Conservation (phyloP, 1,140 invertebrate genomes). For the Xylocopa sonorina region DNA sequence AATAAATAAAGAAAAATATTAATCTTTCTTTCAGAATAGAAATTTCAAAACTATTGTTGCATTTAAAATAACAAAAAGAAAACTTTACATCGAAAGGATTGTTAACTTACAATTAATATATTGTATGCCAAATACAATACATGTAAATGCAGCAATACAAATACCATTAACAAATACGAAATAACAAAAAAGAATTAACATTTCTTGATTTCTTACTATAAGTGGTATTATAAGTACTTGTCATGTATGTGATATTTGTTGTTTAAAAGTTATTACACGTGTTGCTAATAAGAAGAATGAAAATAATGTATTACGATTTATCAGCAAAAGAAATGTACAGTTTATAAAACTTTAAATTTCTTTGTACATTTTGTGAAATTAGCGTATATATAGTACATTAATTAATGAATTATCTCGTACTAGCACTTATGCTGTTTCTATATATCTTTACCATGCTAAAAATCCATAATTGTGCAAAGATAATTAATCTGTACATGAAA, state of each 20-base stretch:
- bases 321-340: neutral
- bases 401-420: neutral
- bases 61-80: too few relatives aligned
- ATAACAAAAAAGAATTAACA: neutral
- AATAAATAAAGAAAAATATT: neutral
- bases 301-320: constrained; percentile 3
- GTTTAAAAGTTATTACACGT: neutral
- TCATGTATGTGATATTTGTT: neutral
- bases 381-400: neutral
- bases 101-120: neutral
- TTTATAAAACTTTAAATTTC: neutral
- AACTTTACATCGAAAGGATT: neutral
- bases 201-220: neutral
- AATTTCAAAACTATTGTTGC: too few relatives aligned
- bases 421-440: neutral
- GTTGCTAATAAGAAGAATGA: neutral
- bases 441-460: neutral
- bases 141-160: neutral
- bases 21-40: neutral
- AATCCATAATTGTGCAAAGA: constrained; percentile 6
- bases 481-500: constrained; percentile 10
- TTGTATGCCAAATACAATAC: neutral
- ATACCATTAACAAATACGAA: neutral
- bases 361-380: neutral
- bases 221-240: too few relatives aligned